These are phyloP conservation scores for Styela clava DNA, from an alignment of 23 tunicate genomes.

Conservation along the genomic window DNA sequence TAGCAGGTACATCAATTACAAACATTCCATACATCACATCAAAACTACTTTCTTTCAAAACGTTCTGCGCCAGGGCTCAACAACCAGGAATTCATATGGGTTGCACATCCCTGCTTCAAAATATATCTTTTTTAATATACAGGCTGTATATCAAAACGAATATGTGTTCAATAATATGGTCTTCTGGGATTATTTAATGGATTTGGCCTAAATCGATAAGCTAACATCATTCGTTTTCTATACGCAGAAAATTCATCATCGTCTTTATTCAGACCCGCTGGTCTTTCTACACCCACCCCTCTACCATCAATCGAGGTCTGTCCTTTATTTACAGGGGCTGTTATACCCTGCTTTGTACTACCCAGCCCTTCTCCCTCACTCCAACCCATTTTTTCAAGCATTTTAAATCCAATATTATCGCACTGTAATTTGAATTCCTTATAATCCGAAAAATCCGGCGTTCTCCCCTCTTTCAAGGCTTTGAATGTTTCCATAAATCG, in stretches of 20 bases:
- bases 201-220: constrained; percentile 85
- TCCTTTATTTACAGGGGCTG: constrained; percentile 82
- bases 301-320: constrained; percentile 76
- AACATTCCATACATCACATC: too few species aligned
- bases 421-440: constrained; percentile 93
- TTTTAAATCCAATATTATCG: constrained; percentile 93
- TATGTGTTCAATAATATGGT: constrained; percentile 89
- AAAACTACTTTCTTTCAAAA: too few species aligned
- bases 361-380: constrained; percentile 91
- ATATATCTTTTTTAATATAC: too few species aligned
- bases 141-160: too few species aligned
- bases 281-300: constrained; percentile 75
- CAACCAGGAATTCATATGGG: too few species aligned
- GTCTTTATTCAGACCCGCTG: constrained; percentile 52
- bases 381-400: constrained; percentile 98
- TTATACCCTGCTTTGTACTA: constrained; percentile 73
- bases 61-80: too few species aligned
- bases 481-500: constrained; percentile 94
- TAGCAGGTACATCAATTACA: too few species aligned
- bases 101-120: too few species aligned
- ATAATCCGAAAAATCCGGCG: constrained; percentile 94
- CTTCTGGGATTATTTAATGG: constrained; percentile 90
- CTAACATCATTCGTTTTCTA: constrained; percentile 94
- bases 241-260: constrained; percentile 93
- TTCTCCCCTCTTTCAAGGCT: constrained; percentile 89